A percentile compares a stretch with the other conserved stretches of the same genome.
Evolutionary conservation across 2,888 invertebrate genomes (phyloP).

Genomic region (Troides oblongomaculatus): DNA sequence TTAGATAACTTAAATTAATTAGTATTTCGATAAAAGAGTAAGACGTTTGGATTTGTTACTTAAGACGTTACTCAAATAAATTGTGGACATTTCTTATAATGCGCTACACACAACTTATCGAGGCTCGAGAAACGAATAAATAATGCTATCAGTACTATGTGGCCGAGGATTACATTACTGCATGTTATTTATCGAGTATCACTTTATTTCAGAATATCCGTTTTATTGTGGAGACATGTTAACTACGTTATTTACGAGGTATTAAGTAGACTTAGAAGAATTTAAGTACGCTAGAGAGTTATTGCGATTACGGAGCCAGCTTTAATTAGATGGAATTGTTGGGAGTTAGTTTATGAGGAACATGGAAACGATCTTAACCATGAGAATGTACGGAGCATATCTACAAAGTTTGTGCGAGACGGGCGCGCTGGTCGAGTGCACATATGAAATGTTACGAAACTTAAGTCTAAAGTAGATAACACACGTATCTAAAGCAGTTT

Average conservation of each 20-base stretch:
- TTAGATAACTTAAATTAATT: not conserved
- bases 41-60: not conserved
- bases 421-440: constrained; percentile 6
- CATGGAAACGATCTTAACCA: constrained; percentile 27
- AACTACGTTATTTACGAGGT: constrained; percentile 29
- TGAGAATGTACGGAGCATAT: constrained; percentile 1
- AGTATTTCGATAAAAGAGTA: not conserved
- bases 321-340: constrained; percentile 26
- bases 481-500: constrained; percentile 12
- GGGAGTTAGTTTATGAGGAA: constrained; percentile 22
- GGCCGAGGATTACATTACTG: constrained; percentile 25
- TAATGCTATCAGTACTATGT: constrained; percentile 25
- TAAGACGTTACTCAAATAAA: constrained; percentile 21
- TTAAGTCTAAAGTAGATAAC: constrained; percentile 10
- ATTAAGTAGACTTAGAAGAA: constrained; percentile 18
- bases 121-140: constrained; percentile 21
- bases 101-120: not conserved
- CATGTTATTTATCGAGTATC: constrained; percentile 31
- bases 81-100: constrained; percentile 25
- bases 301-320: constrained; percentile 17
- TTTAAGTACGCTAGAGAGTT: constrained; percentile 19
- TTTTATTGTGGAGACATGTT: constrained; percentile 25
- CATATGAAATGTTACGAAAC: constrained; percentile 21
- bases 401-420: constrained; percentile 17
- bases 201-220: constrained; percentile 22